Conservation (phyloP, 2,113 vertebrate genomes). For the Crotalus viridis region DNA sequence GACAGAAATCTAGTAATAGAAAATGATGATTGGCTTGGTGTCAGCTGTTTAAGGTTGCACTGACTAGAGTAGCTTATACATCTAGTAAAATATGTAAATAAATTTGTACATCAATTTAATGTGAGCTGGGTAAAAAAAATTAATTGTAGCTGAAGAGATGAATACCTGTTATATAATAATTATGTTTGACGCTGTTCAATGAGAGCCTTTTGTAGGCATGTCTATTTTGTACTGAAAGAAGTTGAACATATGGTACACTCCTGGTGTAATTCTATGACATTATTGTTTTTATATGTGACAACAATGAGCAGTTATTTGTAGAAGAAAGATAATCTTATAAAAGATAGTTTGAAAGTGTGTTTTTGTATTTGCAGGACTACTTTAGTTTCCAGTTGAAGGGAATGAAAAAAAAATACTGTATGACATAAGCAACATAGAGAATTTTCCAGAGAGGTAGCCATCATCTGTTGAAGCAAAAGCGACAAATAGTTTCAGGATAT, state of each 20-base stretch:
- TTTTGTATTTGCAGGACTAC: not conserved
- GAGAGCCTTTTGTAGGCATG: constrained; percentile 1
- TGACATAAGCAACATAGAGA: not conserved
- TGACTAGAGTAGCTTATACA: not conserved
- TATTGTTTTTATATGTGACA: not conserved
- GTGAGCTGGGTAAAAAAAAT: not conserved
- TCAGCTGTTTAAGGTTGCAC: not conserved
- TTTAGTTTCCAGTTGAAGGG: not conserved
- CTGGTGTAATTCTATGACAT: constrained; percentile 2
- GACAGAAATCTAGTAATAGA: not conserved
- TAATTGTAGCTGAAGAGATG: not conserved
- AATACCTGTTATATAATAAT: constrained; percentile 22
- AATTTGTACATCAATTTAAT: constrained; percentile 4
- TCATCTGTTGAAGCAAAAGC: not conserved
- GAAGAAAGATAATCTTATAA: not conserved
- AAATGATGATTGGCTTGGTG: not conserved
- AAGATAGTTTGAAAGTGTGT: not conserved
- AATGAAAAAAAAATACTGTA: not conserved
- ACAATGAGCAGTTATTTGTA: not conserved
- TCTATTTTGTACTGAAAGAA: not conserved
- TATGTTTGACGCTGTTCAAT: constrained; percentile 28
- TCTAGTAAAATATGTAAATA: not conserved
- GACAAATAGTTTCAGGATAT: not conserved
- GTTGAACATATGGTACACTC: constrained; percentile 15
- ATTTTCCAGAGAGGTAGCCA: not conserved